Percentiles rank a stretch among this genome's conserved stretches.
phyloP scores from a whole-genome alignment of 2,113 vertebrate species.

The Platichthys stellatus region DNA sequence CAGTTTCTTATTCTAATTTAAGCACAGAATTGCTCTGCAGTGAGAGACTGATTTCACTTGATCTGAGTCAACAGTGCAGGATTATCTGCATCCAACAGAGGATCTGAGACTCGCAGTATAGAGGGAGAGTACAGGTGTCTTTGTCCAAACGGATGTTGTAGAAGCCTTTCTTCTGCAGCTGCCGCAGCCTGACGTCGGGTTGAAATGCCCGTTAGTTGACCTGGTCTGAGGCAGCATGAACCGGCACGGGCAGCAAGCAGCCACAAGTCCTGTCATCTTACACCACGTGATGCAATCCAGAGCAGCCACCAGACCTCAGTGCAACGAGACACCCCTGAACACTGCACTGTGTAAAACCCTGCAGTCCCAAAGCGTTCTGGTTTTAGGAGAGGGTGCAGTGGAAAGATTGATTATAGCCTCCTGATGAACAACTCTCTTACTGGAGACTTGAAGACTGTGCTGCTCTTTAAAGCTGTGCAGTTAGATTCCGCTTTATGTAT shows the following conservation, averaged over 20 bases:
- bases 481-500: not conserved
- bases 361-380: constrained; percentile 13
- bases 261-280: constrained; percentile 47
- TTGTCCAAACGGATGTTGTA: constrained; percentile 3
- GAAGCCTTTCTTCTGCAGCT: not conserved
- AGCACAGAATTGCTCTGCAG: not conserved
- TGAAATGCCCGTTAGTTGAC: constrained; percentile 47
- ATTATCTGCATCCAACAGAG: no score
- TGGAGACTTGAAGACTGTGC: constrained; percentile 10
- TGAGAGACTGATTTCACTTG: not conserved
- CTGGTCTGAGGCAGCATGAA: constrained; percentile 38
- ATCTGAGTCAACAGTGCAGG: not conserved
- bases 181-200: constrained; percentile 22
- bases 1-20: no score
- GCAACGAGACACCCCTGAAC: constrained; percentile 50
- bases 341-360: constrained; percentile 17
- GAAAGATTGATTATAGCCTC: constrained; percentile 6
- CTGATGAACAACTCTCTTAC: not conserved
- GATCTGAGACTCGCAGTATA: not conserved
- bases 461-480: constrained; percentile 10
- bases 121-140: not conserved
- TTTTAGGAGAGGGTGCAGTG: not conserved
- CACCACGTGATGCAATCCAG: constrained; percentile 44
- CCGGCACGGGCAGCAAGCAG: constrained; percentile 19
- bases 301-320: constrained; percentile 48